A percentile compares a stretch with the other conserved stretches of the same genome.
phyloP scores from a whole-genome alignment of 2,888 invertebrate genomes.

The Melanargia galathea region DNA sequence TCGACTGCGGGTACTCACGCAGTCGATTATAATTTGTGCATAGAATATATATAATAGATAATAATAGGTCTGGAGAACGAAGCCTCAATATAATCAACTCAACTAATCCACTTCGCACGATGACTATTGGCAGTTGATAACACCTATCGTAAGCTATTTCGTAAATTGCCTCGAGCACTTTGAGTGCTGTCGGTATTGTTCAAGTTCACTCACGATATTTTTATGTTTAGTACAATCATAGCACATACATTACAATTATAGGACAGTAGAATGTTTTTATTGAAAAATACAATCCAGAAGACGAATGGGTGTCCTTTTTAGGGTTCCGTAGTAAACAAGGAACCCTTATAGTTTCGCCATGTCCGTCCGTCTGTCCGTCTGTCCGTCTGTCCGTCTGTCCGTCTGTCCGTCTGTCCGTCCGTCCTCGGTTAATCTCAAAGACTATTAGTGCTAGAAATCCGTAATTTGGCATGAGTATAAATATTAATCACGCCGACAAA shows the following conservation, averaged over 20 bases:
- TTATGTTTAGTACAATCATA: slow-evolving; percentile 1
- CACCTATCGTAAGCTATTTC: slow-evolving; percentile 26
- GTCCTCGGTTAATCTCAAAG: too few species aligned
- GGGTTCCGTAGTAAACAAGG: too few species aligned
- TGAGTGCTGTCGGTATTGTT: slow-evolving; percentile 17
- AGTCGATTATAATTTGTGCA: too few species aligned
- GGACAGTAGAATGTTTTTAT: background rate
- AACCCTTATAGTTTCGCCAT: too few species aligned
- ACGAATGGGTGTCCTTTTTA: too few species aligned
- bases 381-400: too few species aligned
- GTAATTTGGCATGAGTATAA: too few species aligned
- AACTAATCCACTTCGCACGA: slow-evolving; percentile 31
- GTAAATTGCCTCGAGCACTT: slow-evolving; percentile 22
- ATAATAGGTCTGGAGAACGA: slow-evolving; percentile 12
- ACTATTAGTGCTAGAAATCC: too few species aligned
- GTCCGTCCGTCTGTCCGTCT: too few species aligned
- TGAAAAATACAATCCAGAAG: too few species aligned
- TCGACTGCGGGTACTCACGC: background rate
- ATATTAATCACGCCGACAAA: too few species aligned
- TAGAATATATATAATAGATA: slow-evolving; percentile 1
- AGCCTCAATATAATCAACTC: slow-evolving; percentile 26
- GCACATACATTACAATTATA: background rate
- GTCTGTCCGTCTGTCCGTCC: too few species aligned
- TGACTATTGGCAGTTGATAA: slow-evolving; percentile 31
- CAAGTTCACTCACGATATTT: slow-evolving; percentile 6